Evolutionary conservation across 2,113 vertebrate genomes (phyloP).

Genomic region (Saccopteryx leptura): DNA sequence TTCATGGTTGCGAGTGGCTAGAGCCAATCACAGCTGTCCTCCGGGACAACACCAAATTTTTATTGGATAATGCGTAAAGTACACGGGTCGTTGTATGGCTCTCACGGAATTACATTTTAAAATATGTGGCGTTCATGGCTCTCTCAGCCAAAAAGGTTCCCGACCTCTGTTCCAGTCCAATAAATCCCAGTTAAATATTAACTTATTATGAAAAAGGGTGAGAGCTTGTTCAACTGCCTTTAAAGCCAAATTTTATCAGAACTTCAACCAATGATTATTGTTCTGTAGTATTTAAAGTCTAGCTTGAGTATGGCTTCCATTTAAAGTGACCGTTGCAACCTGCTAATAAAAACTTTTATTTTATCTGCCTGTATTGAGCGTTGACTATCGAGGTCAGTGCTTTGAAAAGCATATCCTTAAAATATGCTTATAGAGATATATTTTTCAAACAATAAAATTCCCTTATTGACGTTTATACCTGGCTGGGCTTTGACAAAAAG

Average conservation of each 20-base stretch:
- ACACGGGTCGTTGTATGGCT: too few relatives aligned
- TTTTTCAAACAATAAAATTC: background rate
- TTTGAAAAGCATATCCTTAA: background rate
- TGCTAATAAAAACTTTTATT: background rate
- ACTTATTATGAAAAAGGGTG: background rate
- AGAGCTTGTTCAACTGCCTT: background rate
- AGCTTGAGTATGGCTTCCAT: background rate
- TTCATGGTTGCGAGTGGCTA: too few relatives aligned
- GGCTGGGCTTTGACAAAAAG: background rate
- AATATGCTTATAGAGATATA: background rate
- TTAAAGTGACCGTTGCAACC: background rate
- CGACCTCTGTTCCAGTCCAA: too few relatives aligned
- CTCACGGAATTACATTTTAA: too few relatives aligned
- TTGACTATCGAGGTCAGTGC: background rate
- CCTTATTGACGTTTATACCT: background rate
- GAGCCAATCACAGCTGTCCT: too few relatives aligned
- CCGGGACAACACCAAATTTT: too few relatives aligned
- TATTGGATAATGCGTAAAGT: too few relatives aligned
- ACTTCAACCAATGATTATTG: background rate
- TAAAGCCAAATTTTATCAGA: background rate
- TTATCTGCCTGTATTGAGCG: background rate
- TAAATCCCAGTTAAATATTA: background rate
- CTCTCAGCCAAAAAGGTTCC: too few relatives aligned
- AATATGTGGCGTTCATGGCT: too few relatives aligned
- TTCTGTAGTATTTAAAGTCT: background rate